phyloP scores from a whole-genome alignment of 2,797 vertebrate genomes.

The Sternotherus odoratus region DNA sequence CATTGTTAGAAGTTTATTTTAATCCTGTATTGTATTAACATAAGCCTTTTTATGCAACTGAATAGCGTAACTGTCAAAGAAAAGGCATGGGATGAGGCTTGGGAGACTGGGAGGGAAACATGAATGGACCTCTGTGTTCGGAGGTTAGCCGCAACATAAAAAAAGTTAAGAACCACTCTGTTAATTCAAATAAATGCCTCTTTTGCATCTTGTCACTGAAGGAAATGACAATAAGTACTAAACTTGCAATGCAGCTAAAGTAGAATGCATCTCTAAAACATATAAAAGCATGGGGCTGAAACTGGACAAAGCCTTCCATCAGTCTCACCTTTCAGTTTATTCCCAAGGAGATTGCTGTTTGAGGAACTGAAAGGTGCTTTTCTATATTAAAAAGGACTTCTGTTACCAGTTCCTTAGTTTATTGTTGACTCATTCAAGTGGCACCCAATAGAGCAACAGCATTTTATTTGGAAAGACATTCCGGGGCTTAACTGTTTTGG shows the following conservation, averaged over 20 bases:
- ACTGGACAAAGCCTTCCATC: slow-evolving; percentile 70
- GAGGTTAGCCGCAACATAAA: neutral
- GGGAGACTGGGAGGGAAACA: slow-evolving; percentile 1
- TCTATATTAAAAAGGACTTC: slow-evolving; percentile 63
- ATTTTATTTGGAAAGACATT: slow-evolving; percentile 69
- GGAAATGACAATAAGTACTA: slow-evolving; percentile 46
- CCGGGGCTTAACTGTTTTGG: slow-evolving; percentile 60
- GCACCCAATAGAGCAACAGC: slow-evolving; percentile 64
- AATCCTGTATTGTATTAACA: neutral
- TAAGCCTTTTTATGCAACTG: neutral
- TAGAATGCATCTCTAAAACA: slow-evolving; percentile 58
- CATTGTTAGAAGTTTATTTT: neutral
- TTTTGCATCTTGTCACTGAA: slow-evolving; percentile 29
- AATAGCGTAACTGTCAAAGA: neutral
- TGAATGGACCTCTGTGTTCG: slow-evolving; percentile 47
- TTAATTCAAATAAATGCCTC: slow-evolving; percentile 53
- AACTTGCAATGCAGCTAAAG: slow-evolving; percentile 70
- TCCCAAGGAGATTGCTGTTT: slow-evolving; percentile 61
- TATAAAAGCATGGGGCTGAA: slow-evolving; percentile 49
- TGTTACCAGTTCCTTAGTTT: slow-evolving; percentile 53
- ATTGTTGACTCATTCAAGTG: slow-evolving; percentile 72
- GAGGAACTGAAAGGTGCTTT: slow-evolving; percentile 67
- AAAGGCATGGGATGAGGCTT: slow-evolving; percentile 1
- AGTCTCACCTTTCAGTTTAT: slow-evolving; percentile 70
- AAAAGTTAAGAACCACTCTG: slow-evolving; percentile 58